Base-by-base conservation (phyloP, 2,113 vertebrate genomes). In the Gasterosteus nipponicus region DNA sequence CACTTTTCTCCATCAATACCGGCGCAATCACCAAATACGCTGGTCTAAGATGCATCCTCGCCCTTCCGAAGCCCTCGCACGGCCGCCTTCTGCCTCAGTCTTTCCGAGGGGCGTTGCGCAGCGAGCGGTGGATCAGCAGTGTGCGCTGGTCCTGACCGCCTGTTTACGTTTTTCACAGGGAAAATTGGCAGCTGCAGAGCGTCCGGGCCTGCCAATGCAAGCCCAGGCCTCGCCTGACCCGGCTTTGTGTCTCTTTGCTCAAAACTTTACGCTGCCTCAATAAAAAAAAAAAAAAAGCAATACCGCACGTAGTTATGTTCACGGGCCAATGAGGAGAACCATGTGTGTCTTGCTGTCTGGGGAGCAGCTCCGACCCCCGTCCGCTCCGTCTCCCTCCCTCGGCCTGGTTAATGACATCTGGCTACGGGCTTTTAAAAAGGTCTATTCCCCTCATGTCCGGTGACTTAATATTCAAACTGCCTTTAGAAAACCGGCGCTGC, bases 121-220 rank as follows among this genome's bases (percentile, higher is more conserved):
- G 77, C 63, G 84, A 86, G 78, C 65, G 42, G 75, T 71, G 73
- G 84, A 85, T 90, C 85, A 85, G 60, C 5, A 46, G 77, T 61
- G 67, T 83, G 86, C 78, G 85, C 86, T 84, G n/a, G 74, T 81
- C 85, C 70, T 77, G 78, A 85, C 77, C 68, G 72, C 83, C 83
- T 87, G 86, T 87, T 93, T 88, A 89, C 69, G 80, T 88, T 88
- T 84, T 57, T 83, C 80, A 78, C 85, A 67, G 83, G 60, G 80
- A 85, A 83, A 78, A 75, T 80, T 88, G 81, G 85, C 88, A 87
- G 88, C 85, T 7, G 14, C 78, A 3, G 57, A 65, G 82, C 31
- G 74, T 73, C 81, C 49, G 49, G 78, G 77, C 73, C 76, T 85
- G 88, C 87, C 85, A 88, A 78, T 71, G 72, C 80, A 80, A 86